These are phyloP conservation scores for Alosa alosa DNA, from an alignment of 2,113 vertebrate genomes.

Conservation along the genomic window DNA sequence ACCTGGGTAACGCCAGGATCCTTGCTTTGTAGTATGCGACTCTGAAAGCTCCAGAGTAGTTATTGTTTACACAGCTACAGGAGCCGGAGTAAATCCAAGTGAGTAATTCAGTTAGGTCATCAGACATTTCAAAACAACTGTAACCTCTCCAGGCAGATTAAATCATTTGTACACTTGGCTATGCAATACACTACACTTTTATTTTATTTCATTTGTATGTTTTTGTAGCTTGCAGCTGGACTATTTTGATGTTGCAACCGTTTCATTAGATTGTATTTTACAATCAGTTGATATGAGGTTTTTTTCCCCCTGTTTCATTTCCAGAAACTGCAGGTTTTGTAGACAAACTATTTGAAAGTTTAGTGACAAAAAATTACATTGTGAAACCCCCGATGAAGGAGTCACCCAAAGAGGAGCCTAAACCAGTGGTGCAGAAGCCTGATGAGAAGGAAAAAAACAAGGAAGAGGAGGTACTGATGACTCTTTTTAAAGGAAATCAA, in stretches of 20 bases:
- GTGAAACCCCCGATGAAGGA: conserved; percentile 77
- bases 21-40: no score
- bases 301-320: conserved; percentile 48
- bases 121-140: neutral
- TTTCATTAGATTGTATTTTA: neutral
- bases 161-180: neutral
- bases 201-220: neutral
- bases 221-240: neutral
- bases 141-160: neutral
- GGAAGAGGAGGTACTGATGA: conserved; percentile 63
- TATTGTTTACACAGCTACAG: neutral
- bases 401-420: conserved; percentile 79
- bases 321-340: conserved; percentile 96
- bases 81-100: neutral
- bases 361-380: conserved; percentile 91
- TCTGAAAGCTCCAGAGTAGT: neutral
- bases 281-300: neutral
- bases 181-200: neutral
- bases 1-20: no score
- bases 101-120: neutral
- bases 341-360: conserved; percentile 96
- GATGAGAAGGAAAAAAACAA: conserved; percentile 80
- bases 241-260: neutral
- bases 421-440: conserved; percentile 76
- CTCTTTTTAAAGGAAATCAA: neutral